Evolutionary conservation across 2,888 invertebrate species (phyloP).

Genomic region (Tetragonula carbonaria): DNA sequence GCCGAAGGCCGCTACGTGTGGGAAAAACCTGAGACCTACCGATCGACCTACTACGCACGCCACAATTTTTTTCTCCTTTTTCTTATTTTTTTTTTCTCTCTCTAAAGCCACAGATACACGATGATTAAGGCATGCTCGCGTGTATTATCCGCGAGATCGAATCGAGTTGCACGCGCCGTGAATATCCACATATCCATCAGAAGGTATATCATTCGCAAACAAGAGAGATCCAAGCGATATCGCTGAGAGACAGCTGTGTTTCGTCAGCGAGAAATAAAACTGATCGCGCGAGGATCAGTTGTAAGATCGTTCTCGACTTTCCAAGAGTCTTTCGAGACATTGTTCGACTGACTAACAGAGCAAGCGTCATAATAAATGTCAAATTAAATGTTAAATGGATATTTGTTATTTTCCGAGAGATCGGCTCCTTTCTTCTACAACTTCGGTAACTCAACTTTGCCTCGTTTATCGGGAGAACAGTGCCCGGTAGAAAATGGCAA

Average conservation of each 20-base stretch:
- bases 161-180: slow-evolving; percentile 23
- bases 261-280: background rate
- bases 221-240: slow-evolving; percentile 1
- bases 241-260: background rate
- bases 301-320: too few relatives aligned
- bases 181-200: background rate
- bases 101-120: slow-evolving; percentile 9
- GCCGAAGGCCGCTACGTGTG: slow-evolving; percentile 46
- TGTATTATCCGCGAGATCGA: slow-evolving; percentile 36
- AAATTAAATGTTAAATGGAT: too few relatives aligned
- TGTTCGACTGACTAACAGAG: too few relatives aligned
- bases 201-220: slow-evolving; percentile 5
- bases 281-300: background rate
- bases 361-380: too few relatives aligned
- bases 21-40: slow-evolving; percentile 51
- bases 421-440: too few relatives aligned
- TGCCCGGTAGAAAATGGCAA: background rate
- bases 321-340: too few relatives aligned
- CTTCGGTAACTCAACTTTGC: too few relatives aligned
- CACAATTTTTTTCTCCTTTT: background rate
- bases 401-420: too few relatives aligned
- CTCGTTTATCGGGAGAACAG: background rate
- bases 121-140: slow-evolving; percentile 29
- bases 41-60: slow-evolving; percentile 46
- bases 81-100: too few relatives aligned